Evolutionary conservation across 2,888 invertebrate genomes (phyloP).

Genomic region (Anthophora plumipes): DNA sequence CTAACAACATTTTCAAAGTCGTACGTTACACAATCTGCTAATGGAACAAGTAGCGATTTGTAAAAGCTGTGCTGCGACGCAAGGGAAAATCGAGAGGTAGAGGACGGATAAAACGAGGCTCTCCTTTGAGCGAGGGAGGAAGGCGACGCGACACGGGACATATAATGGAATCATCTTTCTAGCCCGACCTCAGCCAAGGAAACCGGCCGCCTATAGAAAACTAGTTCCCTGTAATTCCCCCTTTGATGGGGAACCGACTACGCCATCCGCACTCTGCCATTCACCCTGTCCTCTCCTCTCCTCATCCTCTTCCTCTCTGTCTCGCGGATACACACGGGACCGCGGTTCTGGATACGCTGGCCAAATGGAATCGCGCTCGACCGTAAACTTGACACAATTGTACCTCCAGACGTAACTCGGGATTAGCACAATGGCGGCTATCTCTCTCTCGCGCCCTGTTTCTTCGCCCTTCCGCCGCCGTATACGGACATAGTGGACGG

Average conservation of each 20-base stretch:
- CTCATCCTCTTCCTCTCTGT: not conserved
- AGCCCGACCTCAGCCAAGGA: constrained; percentile 71
- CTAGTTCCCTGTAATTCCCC: constrained; percentile 71
- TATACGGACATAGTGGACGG: not conserved
- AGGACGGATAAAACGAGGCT: constrained; percentile 20
- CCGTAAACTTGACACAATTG: constrained; percentile 80
- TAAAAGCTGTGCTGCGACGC: too few species aligned
- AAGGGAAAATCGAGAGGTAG: not conserved
- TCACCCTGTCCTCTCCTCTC: not conserved
- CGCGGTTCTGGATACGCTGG: constrained; percentile 46
- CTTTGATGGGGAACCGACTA: constrained; percentile 63
- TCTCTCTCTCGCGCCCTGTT: constrained; percentile 17
- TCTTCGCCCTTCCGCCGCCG: constrained; percentile 29
- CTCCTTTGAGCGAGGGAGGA: constrained; percentile 11
- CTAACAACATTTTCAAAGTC: too few species aligned
- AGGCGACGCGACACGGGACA: constrained; percentile 68
- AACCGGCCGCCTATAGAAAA: constrained; percentile 70
- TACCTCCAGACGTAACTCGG: constrained; percentile 69
- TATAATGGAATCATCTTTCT: constrained; percentile 80
- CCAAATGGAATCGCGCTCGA: constrained; percentile 74
- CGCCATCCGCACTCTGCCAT: constrained; percentile 24
- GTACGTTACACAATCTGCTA: too few species aligned
- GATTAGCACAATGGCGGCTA: constrained; percentile 68
- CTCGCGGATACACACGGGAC: constrained; percentile 33
- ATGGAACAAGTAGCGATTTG: too few species aligned